These are phyloP conservation scores for Emys orbicularis DNA, from an alignment of 2,797 vertebrate species.

Conservation along the genomic window DNA sequence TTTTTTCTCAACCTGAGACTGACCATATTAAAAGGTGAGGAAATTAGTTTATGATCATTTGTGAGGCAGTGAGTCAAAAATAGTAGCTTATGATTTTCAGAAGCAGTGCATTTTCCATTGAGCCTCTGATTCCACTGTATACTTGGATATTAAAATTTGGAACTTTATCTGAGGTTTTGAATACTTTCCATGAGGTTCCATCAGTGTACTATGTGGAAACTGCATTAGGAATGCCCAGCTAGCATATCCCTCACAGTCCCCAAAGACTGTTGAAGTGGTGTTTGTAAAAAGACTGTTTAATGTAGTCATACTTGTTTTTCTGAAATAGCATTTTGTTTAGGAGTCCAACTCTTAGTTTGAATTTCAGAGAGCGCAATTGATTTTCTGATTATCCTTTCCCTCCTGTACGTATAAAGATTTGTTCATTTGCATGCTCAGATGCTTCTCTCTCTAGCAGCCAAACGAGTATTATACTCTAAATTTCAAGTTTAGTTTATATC, in stretches of 20 bases:
- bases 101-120: fast-evolving
- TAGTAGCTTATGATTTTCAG: background rate
- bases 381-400: background rate
- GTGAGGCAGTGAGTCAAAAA: background rate
- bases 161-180: background rate
- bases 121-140: background rate
- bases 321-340: background rate
- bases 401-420: background rate
- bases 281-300: background rate
- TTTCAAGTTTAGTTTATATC: background rate
- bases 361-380: background rate
- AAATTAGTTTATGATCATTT: background rate
- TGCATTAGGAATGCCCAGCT: background rate
- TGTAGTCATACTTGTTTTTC: background rate
- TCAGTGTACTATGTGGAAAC: constrained; percentile 1
- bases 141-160: background rate
- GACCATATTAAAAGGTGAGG: background rate
- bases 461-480: background rate
- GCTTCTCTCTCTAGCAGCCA: background rate
- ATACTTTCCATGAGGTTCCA: background rate
- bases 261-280: background rate
- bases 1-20: background rate
- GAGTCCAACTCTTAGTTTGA: background rate
- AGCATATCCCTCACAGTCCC: background rate
- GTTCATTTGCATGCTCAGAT: fast-evolving